Evolutionary conservation across 2,888 invertebrate genomes (phyloP), one percentile per base, ranked within the genome.

Genomic region (Phorcus lineatus): DNA sequence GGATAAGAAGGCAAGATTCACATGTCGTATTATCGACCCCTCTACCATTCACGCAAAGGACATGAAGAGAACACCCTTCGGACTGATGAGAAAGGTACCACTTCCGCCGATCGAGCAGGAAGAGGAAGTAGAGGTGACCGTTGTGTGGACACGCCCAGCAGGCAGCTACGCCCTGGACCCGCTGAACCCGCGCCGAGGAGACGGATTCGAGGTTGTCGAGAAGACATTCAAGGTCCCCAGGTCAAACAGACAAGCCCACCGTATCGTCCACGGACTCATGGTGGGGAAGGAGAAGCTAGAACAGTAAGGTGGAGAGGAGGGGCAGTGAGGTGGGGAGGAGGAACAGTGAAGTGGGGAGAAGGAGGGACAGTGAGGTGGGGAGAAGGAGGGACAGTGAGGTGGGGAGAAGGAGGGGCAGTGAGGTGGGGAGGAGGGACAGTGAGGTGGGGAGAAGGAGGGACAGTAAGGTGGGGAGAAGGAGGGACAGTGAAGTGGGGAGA

Each of bases 281-380:
- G 54, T 28, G 28, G 53, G n/a, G 24, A 31, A 31, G 24, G 47
- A 53, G 36, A 6, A 28, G 40, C 52, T 54, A 52, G 67, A n/a
- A 54, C 0, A 54, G n/a, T 28, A 28, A 70, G 74, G 53, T 22
- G 67, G 66, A 53, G 76, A 76, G 66, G 40, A 76, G 66, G 67
- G 36, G 52, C 54, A 77, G 54, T 31, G 47, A 47, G 67, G 62
- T 53, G 54, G n/a, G n/a, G n/a, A n/a, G n/a, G n/a, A n/a, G n/a
- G n/a, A n/a, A n/a, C n/a, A n/a, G n/a, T n/a, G n/a, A n/a, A n/a
- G n/a, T n/a, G n/a, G n/a, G n/a, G n/a, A n/a, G n/a, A n/a, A n/a
- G n/a, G n/a, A n/a, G n/a, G n/a, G n/a, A n/a, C 52, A 17, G 28
- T 66, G 31, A 53, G 31, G 22, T 52, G 57, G 19, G 57, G 57